Base-by-base conservation (phyloP, 1,140 invertebrate species). In the Adelges cooleyi region DNA sequence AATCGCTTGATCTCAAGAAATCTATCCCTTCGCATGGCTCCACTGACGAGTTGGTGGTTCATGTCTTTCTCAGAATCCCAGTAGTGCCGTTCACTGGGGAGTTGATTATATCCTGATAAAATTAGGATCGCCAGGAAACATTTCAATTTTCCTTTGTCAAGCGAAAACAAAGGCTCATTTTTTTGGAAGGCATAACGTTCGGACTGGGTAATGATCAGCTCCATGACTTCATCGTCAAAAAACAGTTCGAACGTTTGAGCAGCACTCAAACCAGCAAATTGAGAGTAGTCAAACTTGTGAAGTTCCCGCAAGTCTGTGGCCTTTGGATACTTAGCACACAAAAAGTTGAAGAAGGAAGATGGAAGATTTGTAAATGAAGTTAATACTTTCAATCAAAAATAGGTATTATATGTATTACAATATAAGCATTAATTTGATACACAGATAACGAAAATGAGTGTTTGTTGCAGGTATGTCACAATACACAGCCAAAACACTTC, bases 81-180 rank as follows among this genome's bases (percentile, higher is more conserved):
- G 53, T 70, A 71, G 51, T 68, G 51, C 29, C 36, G 48, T 20
- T 68, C 56, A 38, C 59, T 29, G 13, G 65, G 54, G 33, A 71
- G 56, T 25, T 40, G 48, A 36, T 68, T 51, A 67, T 70, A 71
- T 8, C 68, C 67, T 44, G 65, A 70, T 44, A 70, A 38, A 48
- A 69, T 27, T n/a, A 71, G 40, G 38, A 71, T 68, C 2, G 50
- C 66, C 33, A 70, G 20, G 42, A 70, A 71, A 56, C 46, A 65
- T 56, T 68, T 70, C 49, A 70, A 66, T 67, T 70, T 62, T 33
- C 68, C 62, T 25, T 27, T 38, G 10, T 38, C 36, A 6, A 38
- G 6, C 6, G 36, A 8, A 8, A 8, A 8, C 6, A 8, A 13
- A 8, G 6, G 6, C 6, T 8, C 6, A 38, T 38, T 38, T 8